These are phyloP conservation scores for Coelogynopora nodosa DNA, from an alignment of 2,888 invertebrate species.

Conservation along the genomic window DNA sequence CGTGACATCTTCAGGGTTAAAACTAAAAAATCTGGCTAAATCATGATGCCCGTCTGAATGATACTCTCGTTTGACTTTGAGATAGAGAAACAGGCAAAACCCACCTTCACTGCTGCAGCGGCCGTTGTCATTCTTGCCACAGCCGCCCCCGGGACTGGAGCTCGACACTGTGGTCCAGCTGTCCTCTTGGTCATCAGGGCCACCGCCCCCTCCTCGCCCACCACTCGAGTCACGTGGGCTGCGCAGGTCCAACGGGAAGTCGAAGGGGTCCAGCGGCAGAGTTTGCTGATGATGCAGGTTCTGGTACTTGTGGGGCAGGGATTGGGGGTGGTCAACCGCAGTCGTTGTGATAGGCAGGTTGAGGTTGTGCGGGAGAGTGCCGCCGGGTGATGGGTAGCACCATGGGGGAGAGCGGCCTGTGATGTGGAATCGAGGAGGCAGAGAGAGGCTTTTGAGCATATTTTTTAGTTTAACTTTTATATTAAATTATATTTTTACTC, in stretches of 20 bases:
- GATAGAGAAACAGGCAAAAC: no score
- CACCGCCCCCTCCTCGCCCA: no score
- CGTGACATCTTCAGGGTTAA: no score
- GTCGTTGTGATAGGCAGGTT: no score
- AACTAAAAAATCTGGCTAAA: no score
- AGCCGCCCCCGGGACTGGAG: neutral
- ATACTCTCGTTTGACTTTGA: no score
- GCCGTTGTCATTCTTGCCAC: neutral
- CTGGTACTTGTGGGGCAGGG: neutral
- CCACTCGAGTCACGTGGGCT: neutral
- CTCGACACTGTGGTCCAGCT: neutral
- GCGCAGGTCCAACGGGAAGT: neutral
- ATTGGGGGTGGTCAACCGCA: no score
- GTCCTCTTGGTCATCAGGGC: neutral
- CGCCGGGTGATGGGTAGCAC: neutral
- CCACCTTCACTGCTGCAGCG: neutral
- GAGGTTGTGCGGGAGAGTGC: no score
- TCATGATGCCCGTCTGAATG: no score
- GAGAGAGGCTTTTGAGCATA: neutral
- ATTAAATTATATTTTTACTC: no score
- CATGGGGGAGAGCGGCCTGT: neutral
- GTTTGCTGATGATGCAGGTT: neutral
- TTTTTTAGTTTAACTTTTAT: no score
- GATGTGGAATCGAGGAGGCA: neutral
- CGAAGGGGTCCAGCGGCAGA: neutral